Percentiles rank a stretch among this genome's conserved stretches.
These are phyloP conservation scores for Actenoides hombroni DNA, from an alignment of 2,113 vertebrate genomes.

Conservation along the genomic window DNA sequence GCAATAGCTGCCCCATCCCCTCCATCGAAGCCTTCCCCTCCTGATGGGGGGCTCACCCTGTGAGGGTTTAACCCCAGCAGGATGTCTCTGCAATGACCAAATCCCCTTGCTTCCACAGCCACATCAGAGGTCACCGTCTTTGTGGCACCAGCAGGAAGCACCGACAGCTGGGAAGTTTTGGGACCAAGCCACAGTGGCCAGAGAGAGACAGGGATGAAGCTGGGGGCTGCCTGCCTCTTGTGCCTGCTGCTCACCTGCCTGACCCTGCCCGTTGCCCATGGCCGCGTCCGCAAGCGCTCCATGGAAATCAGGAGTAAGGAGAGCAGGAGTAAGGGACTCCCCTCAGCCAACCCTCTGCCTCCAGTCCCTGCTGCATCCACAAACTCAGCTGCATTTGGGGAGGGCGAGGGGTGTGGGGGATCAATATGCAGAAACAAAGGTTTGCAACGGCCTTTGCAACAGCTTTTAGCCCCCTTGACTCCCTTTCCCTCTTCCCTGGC, in stretches of 20 bases:
- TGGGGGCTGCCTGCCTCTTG: slow-evolving; percentile 39
- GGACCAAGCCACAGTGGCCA: rapidly evolving
- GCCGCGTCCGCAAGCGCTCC: slow-evolving; percentile 36
- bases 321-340: slow-evolving; percentile 41
- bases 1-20: not conserved
- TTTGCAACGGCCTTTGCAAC: not conserved
- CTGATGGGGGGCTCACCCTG: not conserved
- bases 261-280: not conserved
- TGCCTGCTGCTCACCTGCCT: slow-evolving; percentile 74
- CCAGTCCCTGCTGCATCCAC: not conserved
- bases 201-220: slow-evolving; percentile 42
- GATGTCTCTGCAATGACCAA: not conserved
- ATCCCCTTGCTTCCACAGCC: not conserved
- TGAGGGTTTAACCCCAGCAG: rapidly evolving
- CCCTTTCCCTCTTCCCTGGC: not conserved
- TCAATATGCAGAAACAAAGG: not conserved
- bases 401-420: not conserved
- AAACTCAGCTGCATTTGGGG: not conserved
- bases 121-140: rapidly evolving
- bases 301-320: slow-evolving; percentile 77
- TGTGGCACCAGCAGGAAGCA: not conserved
- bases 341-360: no score
- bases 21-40: not conserved
- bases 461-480: not conserved
- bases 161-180: not conserved